Evolutionary conservation across 2,113 vertebrate species (phyloP).

Genomic region (Corynorhinus townsendii): DNA sequence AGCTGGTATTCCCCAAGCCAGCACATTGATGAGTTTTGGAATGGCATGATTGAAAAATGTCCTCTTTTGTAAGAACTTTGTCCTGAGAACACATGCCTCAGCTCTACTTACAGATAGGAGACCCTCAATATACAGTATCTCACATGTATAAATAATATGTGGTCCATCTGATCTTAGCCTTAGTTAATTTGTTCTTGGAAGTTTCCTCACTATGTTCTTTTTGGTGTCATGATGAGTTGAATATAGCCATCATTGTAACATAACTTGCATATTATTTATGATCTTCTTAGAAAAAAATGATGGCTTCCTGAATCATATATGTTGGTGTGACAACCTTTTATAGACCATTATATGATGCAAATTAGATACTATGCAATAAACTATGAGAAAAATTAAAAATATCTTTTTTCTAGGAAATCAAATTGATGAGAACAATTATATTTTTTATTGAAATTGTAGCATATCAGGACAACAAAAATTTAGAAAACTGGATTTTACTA

Average conservation of each 20-base stretch:
- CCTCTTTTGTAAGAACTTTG: not conserved
- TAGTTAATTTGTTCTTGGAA: not conserved
- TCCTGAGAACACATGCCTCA: not conserved
- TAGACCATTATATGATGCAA: not conserved
- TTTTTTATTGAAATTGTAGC: not conserved
- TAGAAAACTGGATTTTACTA: not conserved
- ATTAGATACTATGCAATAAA: not conserved
- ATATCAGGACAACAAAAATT: not conserved
- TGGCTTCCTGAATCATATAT: not conserved
- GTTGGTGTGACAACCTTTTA: not conserved
- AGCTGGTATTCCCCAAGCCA: not conserved
- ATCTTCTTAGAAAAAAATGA: not conserved
- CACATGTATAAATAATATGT: not conserved
- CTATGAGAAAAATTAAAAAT: constrained; percentile 1
- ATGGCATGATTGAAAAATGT: not conserved
- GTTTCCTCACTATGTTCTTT: not conserved
- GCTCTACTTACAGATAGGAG: not conserved
- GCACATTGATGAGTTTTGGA: too few species aligned
- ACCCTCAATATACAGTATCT: not conserved
- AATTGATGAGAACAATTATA: not conserved
- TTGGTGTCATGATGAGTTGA: not conserved
- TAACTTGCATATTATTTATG: not conserved
- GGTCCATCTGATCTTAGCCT: not conserved
- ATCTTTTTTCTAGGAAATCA: not conserved
- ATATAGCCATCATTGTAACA: not conserved